Conservation (phyloP, 1,140 invertebrate genomes). For the Calliphora vicina region DNA sequence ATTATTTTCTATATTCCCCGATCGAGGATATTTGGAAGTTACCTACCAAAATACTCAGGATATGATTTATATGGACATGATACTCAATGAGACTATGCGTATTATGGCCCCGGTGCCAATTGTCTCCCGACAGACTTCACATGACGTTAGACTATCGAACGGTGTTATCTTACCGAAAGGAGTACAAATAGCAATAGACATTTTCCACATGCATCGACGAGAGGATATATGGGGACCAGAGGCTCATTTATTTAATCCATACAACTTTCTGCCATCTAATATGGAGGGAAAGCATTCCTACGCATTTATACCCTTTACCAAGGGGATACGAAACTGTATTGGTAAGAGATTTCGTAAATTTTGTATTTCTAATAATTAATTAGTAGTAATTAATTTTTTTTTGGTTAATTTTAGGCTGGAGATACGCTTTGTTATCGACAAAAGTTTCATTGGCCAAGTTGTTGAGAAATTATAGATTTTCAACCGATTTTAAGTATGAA, state of each 20-base stretch:
- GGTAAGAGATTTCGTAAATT: constrained; percentile 40
- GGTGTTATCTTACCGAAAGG: constrained; percentile 44
- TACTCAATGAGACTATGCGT: constrained; percentile 71
- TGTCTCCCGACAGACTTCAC: constrained; percentile 34
- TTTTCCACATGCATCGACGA: constrained; percentile 47
- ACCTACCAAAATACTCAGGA: constrained; percentile 66
- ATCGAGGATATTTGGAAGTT: constrained; percentile 55
- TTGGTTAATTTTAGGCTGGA: constrained; percentile 44
- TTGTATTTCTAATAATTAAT: background rate
- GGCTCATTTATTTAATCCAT: constrained; percentile 52
- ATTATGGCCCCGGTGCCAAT: constrained; percentile 50
- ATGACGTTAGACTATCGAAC: constrained; percentile 44
- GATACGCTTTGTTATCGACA: constrained; percentile 44
- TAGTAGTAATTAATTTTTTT: background rate
- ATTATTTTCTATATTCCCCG: constrained; percentile 67
- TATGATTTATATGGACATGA: constrained; percentile 72
- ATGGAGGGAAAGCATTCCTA: constrained; percentile 44
- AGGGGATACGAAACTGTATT: constrained; percentile 51
- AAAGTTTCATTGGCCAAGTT: constrained; percentile 49
- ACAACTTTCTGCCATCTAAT: constrained; percentile 50
- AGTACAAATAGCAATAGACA: constrained; percentile 41
- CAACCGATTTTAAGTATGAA: constrained; percentile 46
- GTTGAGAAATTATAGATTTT: constrained; percentile 47
- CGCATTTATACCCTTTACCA: constrained; percentile 51
- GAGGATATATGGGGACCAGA: constrained; percentile 47